Percentiles rank a stretch among this genome's conserved stretches.
Conservation (phyloP, 92 coral and sea anemone species). For the Nematostella vectensis region DNA sequence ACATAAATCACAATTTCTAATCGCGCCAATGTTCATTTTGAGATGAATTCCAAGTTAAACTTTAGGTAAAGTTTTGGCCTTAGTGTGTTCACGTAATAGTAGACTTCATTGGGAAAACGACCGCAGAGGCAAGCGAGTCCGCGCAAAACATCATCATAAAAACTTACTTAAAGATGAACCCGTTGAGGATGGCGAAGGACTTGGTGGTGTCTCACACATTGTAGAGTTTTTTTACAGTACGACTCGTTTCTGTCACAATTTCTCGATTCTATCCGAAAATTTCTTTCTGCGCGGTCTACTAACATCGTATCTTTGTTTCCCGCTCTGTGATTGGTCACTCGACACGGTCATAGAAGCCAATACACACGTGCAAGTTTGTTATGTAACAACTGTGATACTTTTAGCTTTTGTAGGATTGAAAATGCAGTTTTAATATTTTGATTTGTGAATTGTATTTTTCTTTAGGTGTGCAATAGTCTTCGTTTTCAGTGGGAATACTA, state of each 20-base stretch:
- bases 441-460: too few relatives aligned
- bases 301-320: neutral
- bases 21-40: too few relatives aligned
- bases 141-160: too few relatives aligned
- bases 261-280: too few relatives aligned
- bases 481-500: neutral
- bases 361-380: neutral
- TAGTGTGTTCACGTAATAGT: too few relatives aligned
- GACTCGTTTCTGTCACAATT: neutral
- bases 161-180: slow-evolving; percentile 17
- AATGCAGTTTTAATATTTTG: too few relatives aligned
- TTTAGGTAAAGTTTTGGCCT: too few relatives aligned
- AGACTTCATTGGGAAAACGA: too few relatives aligned
- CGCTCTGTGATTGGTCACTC: neutral
- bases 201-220: slow-evolving; percentile 2
- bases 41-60: too few relatives aligned
- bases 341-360: neutral
- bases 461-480: neutral
- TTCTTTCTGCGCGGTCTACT: too few relatives aligned
- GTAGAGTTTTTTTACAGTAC: neutral
- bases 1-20: too few relatives aligned
- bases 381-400: neutral
- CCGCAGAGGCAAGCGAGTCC: neutral
- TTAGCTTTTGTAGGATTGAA: neutral
- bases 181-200: slow-evolving; percentile 16